A percentile compares a stretch with the other conserved stretches of the same genome.
Evolutionary conservation across 1,140 invertebrate species (phyloP).

Genomic region (Calosoma granatense): DNA sequence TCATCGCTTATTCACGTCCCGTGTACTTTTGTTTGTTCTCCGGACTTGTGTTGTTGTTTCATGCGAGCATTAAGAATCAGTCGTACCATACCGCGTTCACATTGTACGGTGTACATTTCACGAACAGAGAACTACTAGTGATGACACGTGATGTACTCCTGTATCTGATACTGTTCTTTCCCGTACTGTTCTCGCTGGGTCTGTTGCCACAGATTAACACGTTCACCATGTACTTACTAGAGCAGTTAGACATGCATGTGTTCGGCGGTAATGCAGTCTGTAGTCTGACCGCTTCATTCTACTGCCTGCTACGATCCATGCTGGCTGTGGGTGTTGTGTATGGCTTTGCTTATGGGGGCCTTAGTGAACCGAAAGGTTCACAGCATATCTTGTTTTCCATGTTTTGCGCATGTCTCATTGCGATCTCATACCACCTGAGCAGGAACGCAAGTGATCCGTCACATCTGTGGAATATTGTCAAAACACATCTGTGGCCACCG

Average conservation of each 20-base stretch:
- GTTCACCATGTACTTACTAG: slow-evolving; percentile 87
- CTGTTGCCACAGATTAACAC: slow-evolving; percentile 96
- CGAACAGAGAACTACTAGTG: slow-evolving; percentile 54
- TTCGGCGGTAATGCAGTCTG: slow-evolving; percentile 96
- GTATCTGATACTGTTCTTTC: slow-evolving; percentile 81
- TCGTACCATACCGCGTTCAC: slow-evolving; percentile 39
- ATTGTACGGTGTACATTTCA: slow-evolving; percentile 68
- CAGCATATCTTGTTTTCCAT: slow-evolving; percentile 94
- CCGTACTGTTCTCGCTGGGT: slow-evolving; percentile 86
- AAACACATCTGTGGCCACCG: slow-evolving; percentile 60
- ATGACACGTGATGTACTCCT: slow-evolving; percentile 62
- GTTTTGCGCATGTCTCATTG: slow-evolving; percentile 81
- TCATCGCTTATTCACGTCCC: slow-evolving; percentile 87
- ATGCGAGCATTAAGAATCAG: slow-evolving; percentile 42
- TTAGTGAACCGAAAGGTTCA: slow-evolving; percentile 67
- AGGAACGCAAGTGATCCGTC: slow-evolving; percentile 83
- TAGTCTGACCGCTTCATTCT: slow-evolving; percentile 74
- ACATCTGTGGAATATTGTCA: slow-evolving; percentile 79
- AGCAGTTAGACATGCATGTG: slow-evolving; percentile 94
- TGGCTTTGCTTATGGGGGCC: slow-evolving; percentile 78
- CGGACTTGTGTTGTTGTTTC: slow-evolving; percentile 57
- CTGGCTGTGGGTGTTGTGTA: slow-evolving; percentile 73
- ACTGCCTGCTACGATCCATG: slow-evolving; percentile 72
- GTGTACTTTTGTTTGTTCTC: slow-evolving; percentile 91
- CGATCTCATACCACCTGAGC: slow-evolving; percentile 87